Percentiles rank a stretch among this genome's conserved stretches.
These are phyloP conservation scores for Cancer borealis DNA, from an alignment of 2,888 invertebrate genomes.

Conservation along the genomic window DNA sequence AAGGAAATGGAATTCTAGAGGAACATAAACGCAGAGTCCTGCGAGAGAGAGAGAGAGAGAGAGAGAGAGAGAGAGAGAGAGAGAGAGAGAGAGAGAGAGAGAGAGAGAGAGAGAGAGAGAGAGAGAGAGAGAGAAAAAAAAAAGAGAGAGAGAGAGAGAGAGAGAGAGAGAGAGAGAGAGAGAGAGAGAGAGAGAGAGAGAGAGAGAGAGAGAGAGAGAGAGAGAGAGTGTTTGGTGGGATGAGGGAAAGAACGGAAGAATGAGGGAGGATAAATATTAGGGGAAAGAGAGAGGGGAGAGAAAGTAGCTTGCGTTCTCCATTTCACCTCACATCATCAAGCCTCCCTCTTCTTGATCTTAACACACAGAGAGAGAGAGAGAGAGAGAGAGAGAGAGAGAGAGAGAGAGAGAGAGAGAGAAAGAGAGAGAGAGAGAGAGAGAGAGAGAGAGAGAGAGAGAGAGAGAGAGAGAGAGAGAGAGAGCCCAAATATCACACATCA, in stretches of 20 bases:
- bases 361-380: no score
- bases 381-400: constrained; percentile 10
- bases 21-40: background rate
- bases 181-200: constrained; percentile 1
- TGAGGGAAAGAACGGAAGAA: background rate
- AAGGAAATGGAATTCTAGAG: background rate
- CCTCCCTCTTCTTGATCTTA: no score
- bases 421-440: constrained; percentile 40
- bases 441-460: background rate
- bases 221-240: background rate
- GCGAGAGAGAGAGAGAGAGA: background rate
- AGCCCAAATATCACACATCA: background rate
- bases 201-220: constrained; percentile 6
- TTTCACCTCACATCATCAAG: background rate
- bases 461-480: background rate
- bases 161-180: background rate
- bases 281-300: background rate
- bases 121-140: background rate
- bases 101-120: background rate
- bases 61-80: background rate
- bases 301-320: background rate
- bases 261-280: background rate
- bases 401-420: constrained; percentile 14
- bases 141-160: background rate
- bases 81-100: background rate